Base-by-base conservation (phyloP, 2,797 vertebrate species). In the Lates japonicus region DNA sequence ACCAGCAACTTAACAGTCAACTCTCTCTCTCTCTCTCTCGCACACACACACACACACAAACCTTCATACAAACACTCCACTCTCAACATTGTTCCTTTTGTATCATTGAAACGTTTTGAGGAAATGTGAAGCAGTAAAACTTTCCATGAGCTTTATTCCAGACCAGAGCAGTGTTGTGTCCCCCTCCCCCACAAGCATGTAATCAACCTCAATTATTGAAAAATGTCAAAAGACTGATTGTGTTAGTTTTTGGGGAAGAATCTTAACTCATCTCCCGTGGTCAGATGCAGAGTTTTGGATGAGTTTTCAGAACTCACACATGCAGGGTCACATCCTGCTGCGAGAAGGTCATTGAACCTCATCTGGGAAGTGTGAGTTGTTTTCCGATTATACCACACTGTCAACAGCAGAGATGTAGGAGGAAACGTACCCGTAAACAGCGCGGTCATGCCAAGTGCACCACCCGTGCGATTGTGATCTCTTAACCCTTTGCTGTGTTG, bases 101-200 rank as follows among this genome's bases (percentile, higher is more conserved):
- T 9, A 7, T 71, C 19, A 2, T 41, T 10, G 33, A 70, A 64
- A 64, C 48, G 35, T 73, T 37, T 31, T 4, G 16, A n/a, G 42
- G 35, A 3, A 3, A 39, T 48, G 46, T 49, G 54, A 74, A 29
- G 31, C 2, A 11, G 37, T 66, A 16, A 76, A 77, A 63, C 35
- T 66, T 85, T 81, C 63, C 82, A 67, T 60, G 63, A 70, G 14
- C 58, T 60, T 39, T 60, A 29, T 52, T 74, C 29, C 44, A 49
- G n/a, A 44, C 49, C 35, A 14, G 19, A 67, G 33, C 31, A 58
- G 20, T 9, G 51, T 5, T 39, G 41, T 51, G 11, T 12, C 12
- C 20, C 1, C 10, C 58, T 17, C 33, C 2, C 25, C 19, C n/a
- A n/a, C n/a, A n/a, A 31, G 35, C 1, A 3, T 71, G 19, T 62